Evolutionary conservation across 2,797 vertebrate species (phyloP).

Genomic region (Champsocephalus esox): DNA sequence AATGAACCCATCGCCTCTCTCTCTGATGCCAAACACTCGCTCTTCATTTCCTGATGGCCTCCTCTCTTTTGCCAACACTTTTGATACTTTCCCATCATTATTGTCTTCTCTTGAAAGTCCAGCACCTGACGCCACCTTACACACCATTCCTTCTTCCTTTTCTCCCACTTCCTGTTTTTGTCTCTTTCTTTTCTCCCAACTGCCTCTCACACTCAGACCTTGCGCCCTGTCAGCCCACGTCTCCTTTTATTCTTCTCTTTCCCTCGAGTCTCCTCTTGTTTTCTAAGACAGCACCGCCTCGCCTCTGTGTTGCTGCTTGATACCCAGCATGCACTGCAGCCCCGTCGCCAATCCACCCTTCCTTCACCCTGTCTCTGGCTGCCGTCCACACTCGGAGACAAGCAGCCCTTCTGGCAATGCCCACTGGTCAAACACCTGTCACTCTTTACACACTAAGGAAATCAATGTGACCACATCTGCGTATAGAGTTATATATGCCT

Average conservation of each 20-base stretch:
- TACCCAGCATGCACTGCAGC: constrained; percentile 49
- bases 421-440: constrained; percentile 70
- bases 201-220: constrained; percentile 31
- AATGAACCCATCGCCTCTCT: constrained; percentile 9
- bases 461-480: constrained; percentile 3
- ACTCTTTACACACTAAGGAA: constrained; percentile 27
- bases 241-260: constrained; percentile 10
- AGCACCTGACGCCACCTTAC: neutral
- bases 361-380: constrained; percentile 45
- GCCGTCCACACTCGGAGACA: constrained; percentile 33
- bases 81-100: neutral
- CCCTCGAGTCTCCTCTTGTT: constrained; percentile 20
- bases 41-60: neutral
- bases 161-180: neutral
- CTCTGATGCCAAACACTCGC: neutral
- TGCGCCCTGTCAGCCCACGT: constrained; percentile 35
- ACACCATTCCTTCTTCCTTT: neutral
- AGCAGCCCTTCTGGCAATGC: constrained; percentile 33
- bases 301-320: constrained; percentile 37
- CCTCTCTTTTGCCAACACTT: neutral
- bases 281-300: constrained; percentile 28
- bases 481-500: constrained; percentile 1
- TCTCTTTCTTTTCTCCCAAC: constrained; percentile 12
- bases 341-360: constrained; percentile 26
- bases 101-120: neutral